These are phyloP conservation scores for Lathronympha strigana DNA, from an alignment of 2,888 invertebrate genomes.

Conservation along the genomic window DNA sequence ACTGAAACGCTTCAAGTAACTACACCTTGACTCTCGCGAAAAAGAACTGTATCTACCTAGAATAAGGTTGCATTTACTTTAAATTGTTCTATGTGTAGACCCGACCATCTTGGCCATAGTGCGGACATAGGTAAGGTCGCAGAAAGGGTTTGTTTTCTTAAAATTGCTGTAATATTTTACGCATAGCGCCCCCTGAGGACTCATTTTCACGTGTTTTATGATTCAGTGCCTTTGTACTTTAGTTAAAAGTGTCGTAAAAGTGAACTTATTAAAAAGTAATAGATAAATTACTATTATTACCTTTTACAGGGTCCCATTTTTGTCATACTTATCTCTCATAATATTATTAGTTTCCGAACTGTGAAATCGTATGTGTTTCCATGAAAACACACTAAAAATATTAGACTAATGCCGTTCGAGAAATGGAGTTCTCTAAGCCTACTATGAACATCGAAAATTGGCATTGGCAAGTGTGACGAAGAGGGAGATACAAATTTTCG, in stretches of 20 bases:
- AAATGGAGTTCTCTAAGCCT: too few relatives aligned
- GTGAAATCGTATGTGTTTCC: too few relatives aligned
- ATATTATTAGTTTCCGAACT: too few relatives aligned
- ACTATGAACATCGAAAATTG: too few relatives aligned
- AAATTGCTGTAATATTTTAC: conserved; percentile 69
- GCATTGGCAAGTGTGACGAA: too few relatives aligned
- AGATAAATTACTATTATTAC: too few relatives aligned
- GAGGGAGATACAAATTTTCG: too few relatives aligned
- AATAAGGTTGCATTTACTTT: background rate
- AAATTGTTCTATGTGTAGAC: background rate
- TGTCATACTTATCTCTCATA: too few relatives aligned
- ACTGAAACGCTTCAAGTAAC: conserved; percentile 15
- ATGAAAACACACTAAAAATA: too few relatives aligned
- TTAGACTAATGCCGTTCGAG: too few relatives aligned
- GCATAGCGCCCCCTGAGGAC: conserved; percentile 69
- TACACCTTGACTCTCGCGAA: background rate
- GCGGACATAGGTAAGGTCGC: conserved; percentile 39
- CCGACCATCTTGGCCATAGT: conserved; percentile 37
- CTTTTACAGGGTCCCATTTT: too few relatives aligned
- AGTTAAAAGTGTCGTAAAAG: conserved; percentile 3
- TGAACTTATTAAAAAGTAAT: too few relatives aligned
- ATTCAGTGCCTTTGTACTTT: conserved; percentile 21
- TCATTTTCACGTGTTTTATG: conserved; percentile 56
- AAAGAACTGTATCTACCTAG: background rate
- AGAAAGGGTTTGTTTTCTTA: conserved; percentile 50